Percentiles rank a stretch among this genome's conserved stretches.
Evolutionary conservation across 2,888 invertebrate genomes (phyloP).

Genomic region (Caenorhabditis sinica): DNA sequence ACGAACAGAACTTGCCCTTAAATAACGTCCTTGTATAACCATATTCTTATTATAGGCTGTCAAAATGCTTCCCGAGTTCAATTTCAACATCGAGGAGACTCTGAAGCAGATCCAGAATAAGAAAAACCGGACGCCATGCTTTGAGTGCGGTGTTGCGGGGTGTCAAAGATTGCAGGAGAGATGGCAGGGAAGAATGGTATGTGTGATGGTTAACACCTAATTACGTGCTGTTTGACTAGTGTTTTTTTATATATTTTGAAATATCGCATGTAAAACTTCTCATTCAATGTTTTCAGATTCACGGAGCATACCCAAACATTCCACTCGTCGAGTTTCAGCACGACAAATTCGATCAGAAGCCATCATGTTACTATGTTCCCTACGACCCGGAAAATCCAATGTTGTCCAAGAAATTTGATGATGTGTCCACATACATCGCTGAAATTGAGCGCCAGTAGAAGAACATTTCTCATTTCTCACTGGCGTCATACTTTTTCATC

Average conservation of each 20-base stretch:
- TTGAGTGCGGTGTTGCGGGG: constrained; percentile 24
- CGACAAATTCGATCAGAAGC: not conserved
- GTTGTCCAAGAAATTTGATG: constrained; percentile 4
- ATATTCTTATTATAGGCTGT: constrained; percentile 19
- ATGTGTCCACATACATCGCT: not conserved
- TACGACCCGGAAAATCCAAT: not conserved
- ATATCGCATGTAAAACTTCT: too few relatives aligned
- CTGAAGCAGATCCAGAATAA: not conserved
- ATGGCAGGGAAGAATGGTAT: constrained; percentile 47
- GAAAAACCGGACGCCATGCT: not conserved
- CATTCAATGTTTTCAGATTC: constrained; percentile 14
- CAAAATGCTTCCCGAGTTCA: constrained; percentile 33
- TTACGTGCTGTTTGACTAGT: too few relatives aligned
- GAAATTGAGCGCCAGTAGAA: constrained; percentile 1
- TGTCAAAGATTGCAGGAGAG: constrained; percentile 27
- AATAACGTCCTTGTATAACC: too few relatives aligned
- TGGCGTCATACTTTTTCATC: too few relatives aligned
- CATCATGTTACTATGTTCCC: constrained; percentile 24
- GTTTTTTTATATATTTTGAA: too few relatives aligned
- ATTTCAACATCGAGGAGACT: constrained; percentile 21
- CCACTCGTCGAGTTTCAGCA: constrained; percentile 3
- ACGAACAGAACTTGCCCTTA: too few relatives aligned
- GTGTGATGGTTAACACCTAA: not conserved
- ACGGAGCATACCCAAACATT: constrained; percentile 26
- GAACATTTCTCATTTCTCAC: too few relatives aligned